Base-by-base conservation (phyloP, 30 jellyfish, hydroid and myxozoan genomes). In the Phacellophora camtschatica region DNA sequence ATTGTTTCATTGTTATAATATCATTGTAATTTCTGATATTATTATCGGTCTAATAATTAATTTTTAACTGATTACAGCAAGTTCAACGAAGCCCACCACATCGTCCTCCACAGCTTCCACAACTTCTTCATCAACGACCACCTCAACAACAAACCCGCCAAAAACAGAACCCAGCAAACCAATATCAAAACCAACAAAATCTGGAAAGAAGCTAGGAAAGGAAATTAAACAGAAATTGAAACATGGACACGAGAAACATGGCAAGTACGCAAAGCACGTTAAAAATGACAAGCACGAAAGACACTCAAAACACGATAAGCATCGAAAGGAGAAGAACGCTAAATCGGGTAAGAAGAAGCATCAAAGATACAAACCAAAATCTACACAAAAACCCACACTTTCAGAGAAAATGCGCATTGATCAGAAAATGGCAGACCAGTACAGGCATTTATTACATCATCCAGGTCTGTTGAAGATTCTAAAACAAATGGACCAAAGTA, bases 371-470 rank as follows among this genome's bases (percentile, higher is more conserved):
- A 12, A 31, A 37, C 61, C n/a, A 3, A 65, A 74, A 8, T n/a
- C n/a, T n/a, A n/a, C n/a, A n/a, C n/a, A n/a, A n/a, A 48, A 66
- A 13, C 90, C 90, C 4, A 78, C 90, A 7, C 48, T 78, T 2
- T 78, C 90, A 0, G 90, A 78, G 49, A 45, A 78, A 45, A 78
- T 78, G 90, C n/a, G 8, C 4, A 34, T 19, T 20, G 90, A 78
- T 64, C 64, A 59, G 74, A 62, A 78, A 11, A 61, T 78, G 82
- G 90, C 90, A 0, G 82, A 46, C n/a, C 90, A 61, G 13, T 78
- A 61, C 82, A 37, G 81, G 72, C 67, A 51, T 29, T 48, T 78
- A 12, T 46, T 78, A n/a, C 42, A 61, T 3, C 90, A 78, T 46
- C 82, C 66, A 2, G 27, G 39, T 16, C 37, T 81, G 12, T 4